phyloP scores from a whole-genome alignment of 2,113 vertebrate species.

The Mohoua ochrocephala region DNA sequence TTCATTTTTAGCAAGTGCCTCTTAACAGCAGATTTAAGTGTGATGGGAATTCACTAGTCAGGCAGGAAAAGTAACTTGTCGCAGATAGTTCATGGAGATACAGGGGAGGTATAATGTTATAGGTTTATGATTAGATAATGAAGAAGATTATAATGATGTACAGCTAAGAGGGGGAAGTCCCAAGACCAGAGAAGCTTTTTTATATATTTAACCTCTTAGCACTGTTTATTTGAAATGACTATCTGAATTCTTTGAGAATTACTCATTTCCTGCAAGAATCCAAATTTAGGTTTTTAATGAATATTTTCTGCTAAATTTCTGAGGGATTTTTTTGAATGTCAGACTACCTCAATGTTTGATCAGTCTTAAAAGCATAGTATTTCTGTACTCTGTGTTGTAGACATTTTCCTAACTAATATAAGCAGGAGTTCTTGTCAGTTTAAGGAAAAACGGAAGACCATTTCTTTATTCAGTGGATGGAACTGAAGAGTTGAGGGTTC shows the following conservation, averaged over 20 bases:
- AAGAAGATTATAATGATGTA: not conserved
- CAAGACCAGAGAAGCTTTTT: not conserved
- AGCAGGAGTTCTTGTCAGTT: not conserved
- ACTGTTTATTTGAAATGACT: not conserved
- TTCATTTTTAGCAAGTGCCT: not conserved
- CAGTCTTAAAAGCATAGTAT: not conserved
- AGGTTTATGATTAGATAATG: not conserved
- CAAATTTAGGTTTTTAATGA: not conserved
- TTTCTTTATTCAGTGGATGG: not conserved
- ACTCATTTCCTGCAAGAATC: not conserved
- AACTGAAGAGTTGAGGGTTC: not conserved
- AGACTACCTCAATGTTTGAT: not conserved
- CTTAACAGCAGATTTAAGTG: not conserved
- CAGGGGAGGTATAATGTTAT: not conserved
- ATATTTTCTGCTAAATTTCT: not conserved
- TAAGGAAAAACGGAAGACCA: not conserved
- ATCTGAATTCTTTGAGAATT: not conserved
- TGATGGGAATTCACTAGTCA: not conserved
- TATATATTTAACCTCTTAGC: not conserved
- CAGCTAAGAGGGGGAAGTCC: not conserved
- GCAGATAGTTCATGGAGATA: not conserved
- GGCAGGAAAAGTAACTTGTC: not conserved
- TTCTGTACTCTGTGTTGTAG: not conserved
- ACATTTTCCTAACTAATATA: not conserved
- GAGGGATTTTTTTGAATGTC: not conserved